A percentile compares a stretch with the other conserved stretches of the same genome.
These are phyloP conservation scores for Scalopus aquaticus DNA, from an alignment of 2,113 vertebrate species.

Conservation along the genomic window DNA sequence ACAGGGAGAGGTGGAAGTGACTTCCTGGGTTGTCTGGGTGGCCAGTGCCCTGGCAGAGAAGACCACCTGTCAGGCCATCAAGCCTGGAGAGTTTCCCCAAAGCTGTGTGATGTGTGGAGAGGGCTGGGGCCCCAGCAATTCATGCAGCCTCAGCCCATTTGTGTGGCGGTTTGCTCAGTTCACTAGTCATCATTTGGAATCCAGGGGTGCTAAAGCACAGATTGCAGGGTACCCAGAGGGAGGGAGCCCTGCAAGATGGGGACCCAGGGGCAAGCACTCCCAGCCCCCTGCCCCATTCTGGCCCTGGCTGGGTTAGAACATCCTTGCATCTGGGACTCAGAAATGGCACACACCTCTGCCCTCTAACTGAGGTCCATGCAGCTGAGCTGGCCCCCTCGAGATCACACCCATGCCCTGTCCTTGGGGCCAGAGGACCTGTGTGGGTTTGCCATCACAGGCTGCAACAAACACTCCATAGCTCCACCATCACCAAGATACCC, in stretches of 20 bases:
- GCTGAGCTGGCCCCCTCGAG: background rate
- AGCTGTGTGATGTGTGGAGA: too few species aligned
- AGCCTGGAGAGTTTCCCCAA: background rate
- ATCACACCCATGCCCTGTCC: background rate
- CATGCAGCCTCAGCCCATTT: accelerated
- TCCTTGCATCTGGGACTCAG: background rate
- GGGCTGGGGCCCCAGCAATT: accelerated
- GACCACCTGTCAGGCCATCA: background rate
- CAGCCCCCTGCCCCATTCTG: background rate
- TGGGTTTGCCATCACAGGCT: accelerated
- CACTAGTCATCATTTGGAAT: background rate
- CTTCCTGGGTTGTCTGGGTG: background rate
- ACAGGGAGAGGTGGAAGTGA: background rate
- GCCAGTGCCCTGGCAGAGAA: accelerated
- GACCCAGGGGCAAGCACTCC: accelerated
- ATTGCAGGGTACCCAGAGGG: accelerated
- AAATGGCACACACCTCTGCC: background rate
- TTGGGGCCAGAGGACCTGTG: accelerated
- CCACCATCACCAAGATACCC: too few species aligned
- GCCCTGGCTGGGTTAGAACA: background rate
- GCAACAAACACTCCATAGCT: background rate
- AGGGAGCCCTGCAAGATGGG: too few species aligned
- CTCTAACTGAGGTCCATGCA: background rate
- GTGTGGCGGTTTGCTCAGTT: too few species aligned
- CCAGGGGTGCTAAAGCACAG: too few species aligned